phyloP scores from a whole-genome alignment of 2,888 invertebrate genomes.

The Dermolepida albohirtum region DNA sequence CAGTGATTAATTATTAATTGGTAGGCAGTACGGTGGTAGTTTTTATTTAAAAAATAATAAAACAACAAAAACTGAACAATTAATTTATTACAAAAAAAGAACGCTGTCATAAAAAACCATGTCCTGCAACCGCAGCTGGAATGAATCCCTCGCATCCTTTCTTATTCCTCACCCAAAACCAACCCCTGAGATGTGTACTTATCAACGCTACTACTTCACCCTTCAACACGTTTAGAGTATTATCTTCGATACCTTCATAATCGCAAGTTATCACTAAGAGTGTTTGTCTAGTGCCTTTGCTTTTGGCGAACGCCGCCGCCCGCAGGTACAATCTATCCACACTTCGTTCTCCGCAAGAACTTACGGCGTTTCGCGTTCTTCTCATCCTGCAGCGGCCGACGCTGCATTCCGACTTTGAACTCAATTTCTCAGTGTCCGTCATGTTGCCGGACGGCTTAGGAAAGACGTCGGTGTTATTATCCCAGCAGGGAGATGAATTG shows the following conservation, averaged over 20 bases:
- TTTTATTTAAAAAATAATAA: slow-evolving; percentile 32
- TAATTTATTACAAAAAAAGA: slow-evolving; percentile 27
- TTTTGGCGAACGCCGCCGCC: slow-evolving; percentile 70
- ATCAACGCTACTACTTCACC: slow-evolving; percentile 82
- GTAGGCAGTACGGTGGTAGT: no score
- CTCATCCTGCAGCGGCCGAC: slow-evolving; percentile 65
- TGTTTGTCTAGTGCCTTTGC: slow-evolving; percentile 70
- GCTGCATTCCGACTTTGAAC: slow-evolving; percentile 76
- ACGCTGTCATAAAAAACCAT: slow-evolving; percentile 75
- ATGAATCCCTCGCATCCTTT: slow-evolving; percentile 82
- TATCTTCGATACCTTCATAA: slow-evolving; percentile 71
- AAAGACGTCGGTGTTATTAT: slow-evolving; percentile 83
- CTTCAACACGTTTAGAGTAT: slow-evolving; percentile 73
- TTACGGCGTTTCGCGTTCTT: slow-evolving; percentile 58
- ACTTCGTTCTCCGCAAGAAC: slow-evolving; percentile 75
- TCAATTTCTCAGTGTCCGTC: slow-evolving; percentile 80
- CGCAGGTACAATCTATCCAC: slow-evolving; percentile 79
- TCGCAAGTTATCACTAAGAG: slow-evolving; percentile 78
- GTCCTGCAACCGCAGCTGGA: slow-evolving; percentile 81
- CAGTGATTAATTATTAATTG: no score
- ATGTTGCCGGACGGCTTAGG: slow-evolving; percentile 85
- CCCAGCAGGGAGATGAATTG: slow-evolving; percentile 81
- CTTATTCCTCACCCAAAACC: slow-evolving; percentile 81
- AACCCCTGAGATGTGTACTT: slow-evolving; percentile 70
- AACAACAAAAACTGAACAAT: slow-evolving; percentile 16